These are phyloP conservation scores for Epinotia demarniana DNA, from an alignment of 2,888 invertebrate species.

Conservation along the genomic window DNA sequence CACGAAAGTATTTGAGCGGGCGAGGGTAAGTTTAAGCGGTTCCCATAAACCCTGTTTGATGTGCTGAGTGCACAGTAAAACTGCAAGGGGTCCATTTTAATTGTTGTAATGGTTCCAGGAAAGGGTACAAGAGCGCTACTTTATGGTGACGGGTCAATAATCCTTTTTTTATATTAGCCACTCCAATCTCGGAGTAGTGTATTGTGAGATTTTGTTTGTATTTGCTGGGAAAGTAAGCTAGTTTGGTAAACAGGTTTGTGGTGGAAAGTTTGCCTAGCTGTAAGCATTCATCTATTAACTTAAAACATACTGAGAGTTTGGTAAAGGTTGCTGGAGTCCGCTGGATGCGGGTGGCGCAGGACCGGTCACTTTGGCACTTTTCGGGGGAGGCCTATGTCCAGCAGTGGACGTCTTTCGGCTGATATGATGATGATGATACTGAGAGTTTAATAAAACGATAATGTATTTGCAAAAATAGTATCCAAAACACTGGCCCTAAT, in stretches of 20 bases:
- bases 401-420: too few species aligned
- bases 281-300: too few species aligned
- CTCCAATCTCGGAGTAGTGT: conserved; percentile 24
- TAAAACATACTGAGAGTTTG: too few species aligned
- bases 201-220: conserved; percentile 9
- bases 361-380: too few species aligned
- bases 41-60: conserved; percentile 38
- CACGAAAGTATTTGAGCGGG: too few species aligned
- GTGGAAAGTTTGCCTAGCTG: not conserved
- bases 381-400: too few species aligned
- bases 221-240: not conserved
- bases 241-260: conserved; percentile 5
- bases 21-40: conserved; percentile 24
- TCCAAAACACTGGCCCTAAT: too few species aligned
- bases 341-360: too few species aligned
- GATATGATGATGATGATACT: too few species aligned
- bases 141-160: not conserved
- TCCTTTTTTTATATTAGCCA: not conserved
- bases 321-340: too few species aligned
- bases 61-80: conserved; percentile 30
- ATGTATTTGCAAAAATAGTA: too few species aligned
- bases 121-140: not conserved
- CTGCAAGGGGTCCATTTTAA: conserved; percentile 37
- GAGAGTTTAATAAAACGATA: too few species aligned
- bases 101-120: conserved; percentile 30